Evolutionary conservation across 2,113 vertebrate species (phyloP).

Genomic region (Falcunculus frontatus): DNA sequence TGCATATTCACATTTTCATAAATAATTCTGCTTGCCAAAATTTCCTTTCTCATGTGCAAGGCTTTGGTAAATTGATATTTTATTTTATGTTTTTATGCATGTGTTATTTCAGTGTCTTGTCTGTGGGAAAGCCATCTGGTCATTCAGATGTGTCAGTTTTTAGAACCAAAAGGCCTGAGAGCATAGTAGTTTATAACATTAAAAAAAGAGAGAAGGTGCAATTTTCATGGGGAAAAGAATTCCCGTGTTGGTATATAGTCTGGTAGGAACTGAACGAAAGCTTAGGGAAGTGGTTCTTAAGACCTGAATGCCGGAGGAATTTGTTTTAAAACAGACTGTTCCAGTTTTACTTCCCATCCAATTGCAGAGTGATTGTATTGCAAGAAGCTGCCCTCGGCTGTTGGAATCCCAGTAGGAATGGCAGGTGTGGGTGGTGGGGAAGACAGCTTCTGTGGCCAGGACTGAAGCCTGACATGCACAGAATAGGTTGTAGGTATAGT

Average conservation of each 20-base stretch:
- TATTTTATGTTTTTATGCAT: background rate
- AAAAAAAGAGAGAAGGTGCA: background rate
- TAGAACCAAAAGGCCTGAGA: background rate
- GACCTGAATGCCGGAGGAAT: background rate
- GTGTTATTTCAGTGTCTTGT: background rate
- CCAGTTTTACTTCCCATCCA: background rate
- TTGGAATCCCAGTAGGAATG: background rate
- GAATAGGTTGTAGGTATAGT: background rate
- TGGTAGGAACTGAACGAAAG: background rate
- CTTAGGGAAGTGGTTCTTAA: background rate
- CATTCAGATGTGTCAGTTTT: background rate
- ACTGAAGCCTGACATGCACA: background rate
- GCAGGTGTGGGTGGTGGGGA: background rate
- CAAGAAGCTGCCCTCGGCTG: fast-evolving
- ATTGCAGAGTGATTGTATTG: fast-evolving
- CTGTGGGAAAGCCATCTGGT: background rate
- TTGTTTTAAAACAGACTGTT: background rate
- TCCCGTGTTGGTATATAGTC: background rate
- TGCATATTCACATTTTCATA: background rate
- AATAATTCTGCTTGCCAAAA: background rate
- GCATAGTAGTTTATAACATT: background rate
- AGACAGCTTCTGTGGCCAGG: background rate
- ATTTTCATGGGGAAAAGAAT: background rate
- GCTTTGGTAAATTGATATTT: background rate
- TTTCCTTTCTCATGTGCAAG: background rate